Evolutionary conservation across 2,113 vertebrate species (phyloP).

Genomic region (Lichenostomus cassidix): DNA sequence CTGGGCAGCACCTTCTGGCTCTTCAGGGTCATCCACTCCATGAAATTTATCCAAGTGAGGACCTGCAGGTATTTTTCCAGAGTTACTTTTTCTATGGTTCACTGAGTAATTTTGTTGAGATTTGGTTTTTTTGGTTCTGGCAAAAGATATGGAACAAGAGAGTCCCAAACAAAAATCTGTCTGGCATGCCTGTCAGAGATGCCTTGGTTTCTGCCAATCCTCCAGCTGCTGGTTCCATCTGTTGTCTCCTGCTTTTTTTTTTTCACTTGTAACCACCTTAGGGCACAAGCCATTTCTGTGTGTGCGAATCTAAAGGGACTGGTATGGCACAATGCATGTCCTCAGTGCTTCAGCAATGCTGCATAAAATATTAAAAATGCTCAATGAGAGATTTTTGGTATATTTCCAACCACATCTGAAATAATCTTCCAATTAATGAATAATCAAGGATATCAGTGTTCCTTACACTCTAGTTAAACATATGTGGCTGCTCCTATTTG

Average conservation of each 20-base stretch:
- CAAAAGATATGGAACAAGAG: background rate
- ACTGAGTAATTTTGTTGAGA: background rate
- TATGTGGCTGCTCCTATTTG: background rate
- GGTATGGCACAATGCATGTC: background rate
- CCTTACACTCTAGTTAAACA: background rate
- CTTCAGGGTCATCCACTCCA: background rate
- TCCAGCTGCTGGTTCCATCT: slow-evolving; percentile 55
- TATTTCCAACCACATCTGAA: background rate
- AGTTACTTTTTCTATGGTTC: background rate
- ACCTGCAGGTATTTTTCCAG: background rate
- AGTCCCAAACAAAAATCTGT: background rate
- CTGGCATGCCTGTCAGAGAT: background rate
- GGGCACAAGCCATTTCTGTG: background rate
- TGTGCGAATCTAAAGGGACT: background rate
- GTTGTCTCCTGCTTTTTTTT: slow-evolving; percentile 3
- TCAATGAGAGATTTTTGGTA: background rate
- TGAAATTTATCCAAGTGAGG: background rate
- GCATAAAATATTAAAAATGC: background rate
- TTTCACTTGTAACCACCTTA: slow-evolving; percentile 3
- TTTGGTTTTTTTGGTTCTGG: background rate
- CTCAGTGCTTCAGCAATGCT: background rate
- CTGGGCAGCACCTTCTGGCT: background rate
- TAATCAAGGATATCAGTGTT: background rate
- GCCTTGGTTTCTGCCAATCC: background rate
- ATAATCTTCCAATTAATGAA: background rate